A percentile compares a stretch with the other conserved stretches of the same genome.
Evolutionary conservation across 2,113 vertebrate species (phyloP).

Genomic region (Aix galericulata): DNA sequence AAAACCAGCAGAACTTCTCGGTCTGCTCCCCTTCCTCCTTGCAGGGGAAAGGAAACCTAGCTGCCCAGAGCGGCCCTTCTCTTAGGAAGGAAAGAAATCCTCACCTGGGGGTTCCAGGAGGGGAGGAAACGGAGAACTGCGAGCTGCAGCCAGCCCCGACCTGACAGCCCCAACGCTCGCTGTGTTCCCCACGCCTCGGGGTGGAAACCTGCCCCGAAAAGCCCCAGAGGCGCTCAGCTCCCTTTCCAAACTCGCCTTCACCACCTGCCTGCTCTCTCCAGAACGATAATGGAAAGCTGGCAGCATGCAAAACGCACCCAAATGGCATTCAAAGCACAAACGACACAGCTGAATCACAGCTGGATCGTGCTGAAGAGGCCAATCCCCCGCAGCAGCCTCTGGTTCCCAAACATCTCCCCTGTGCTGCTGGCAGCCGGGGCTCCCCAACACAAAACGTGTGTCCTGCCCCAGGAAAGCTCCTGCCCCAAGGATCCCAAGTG

Average conservation of each 20-base stretch:
- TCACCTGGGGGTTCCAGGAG: neutral
- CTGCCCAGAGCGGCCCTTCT: neutral
- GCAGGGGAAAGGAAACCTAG: neutral
- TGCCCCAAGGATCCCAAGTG: rapidly evolving
- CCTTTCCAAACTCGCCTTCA: rapidly evolving
- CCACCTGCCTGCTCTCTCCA: neutral
- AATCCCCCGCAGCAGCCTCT: neutral
- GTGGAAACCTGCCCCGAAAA: neutral
- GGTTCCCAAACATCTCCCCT: neutral
- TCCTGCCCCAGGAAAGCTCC: neutral
- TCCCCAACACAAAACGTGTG: rapidly evolving
- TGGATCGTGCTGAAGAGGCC: neutral
- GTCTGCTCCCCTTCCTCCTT: neutral
- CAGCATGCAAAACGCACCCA: neutral
- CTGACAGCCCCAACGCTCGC: rapidly evolving
- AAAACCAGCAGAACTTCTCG: neutral
- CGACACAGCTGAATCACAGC: neutral
- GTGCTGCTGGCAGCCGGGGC: rapidly evolving
- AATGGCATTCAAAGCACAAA: rapidly evolving
- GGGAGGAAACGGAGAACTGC: neutral
- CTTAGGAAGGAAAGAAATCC: neutral
- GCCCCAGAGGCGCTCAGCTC: neutral
- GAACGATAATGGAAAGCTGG: rapidly evolving
- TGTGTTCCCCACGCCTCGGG: rapidly evolving
- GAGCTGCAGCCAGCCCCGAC: neutral